A percentile compares a stretch with the other conserved stretches of the same genome.
Conservation (phyloP, 2,888 invertebrate species). For the Venustoraphidia nigricollis region DNA sequence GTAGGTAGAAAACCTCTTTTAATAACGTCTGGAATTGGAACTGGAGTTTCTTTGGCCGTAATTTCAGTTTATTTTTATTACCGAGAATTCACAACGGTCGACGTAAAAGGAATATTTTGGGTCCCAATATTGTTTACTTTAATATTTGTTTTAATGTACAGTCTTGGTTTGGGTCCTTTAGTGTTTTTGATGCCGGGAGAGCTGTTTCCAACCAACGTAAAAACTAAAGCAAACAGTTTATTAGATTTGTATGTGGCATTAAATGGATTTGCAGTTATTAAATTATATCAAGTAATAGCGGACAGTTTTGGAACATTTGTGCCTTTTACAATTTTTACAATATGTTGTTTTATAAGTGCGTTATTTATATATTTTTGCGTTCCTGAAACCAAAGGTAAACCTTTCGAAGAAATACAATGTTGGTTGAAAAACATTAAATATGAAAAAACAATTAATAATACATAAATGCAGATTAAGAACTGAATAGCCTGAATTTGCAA, state of each 20-base stretch:
- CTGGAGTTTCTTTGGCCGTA: constrained; percentile 19
- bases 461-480: too few species aligned
- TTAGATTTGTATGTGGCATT: constrained; percentile 27
- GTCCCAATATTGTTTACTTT: constrained; percentile 25
- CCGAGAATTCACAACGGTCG: constrained; percentile 17
- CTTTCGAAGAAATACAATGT: constrained; percentile 4
- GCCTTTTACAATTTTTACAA: constrained; percentile 41
- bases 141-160: constrained; percentile 25
- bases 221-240: constrained; percentile 30
- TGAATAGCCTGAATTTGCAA: too few species aligned
- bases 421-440: background rate
- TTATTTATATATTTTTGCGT: background rate
- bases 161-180: constrained; percentile 27
- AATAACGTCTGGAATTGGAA: constrained; percentile 24
- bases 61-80: constrained; percentile 23
- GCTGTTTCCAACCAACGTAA: constrained; percentile 29
- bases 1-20: constrained; percentile 30
- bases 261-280: constrained; percentile 24
- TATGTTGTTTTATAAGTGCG: constrained; percentile 35
- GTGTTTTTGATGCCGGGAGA: constrained; percentile 29
- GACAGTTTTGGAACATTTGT: constrained; percentile 37
- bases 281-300: constrained; percentile 26
- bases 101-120: constrained; percentile 20
- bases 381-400: constrained; percentile 5
- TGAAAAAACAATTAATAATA: too few species aligned